Evolutionary conservation across 2,888 invertebrate genomes (phyloP), one percentile per base, ranked within the genome.

Genomic region (Papilio protenor): DNA sequence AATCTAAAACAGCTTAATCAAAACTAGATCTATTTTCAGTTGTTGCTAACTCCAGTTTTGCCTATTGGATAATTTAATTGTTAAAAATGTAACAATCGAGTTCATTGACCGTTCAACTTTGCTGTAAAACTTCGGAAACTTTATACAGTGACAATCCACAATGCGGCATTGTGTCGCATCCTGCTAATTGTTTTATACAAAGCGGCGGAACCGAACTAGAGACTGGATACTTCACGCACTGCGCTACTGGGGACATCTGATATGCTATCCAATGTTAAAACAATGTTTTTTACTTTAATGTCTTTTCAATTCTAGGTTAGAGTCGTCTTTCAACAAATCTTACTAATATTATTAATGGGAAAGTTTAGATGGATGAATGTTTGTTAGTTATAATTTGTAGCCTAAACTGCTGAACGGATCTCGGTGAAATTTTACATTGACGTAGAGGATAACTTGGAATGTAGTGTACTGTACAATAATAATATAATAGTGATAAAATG

Each of bases 141-240:
- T n/a, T 6, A 45, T 69, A 64, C 16, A 33, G 27, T 33, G 33
- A 66, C 77, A 66, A 47, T 21, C 59, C 75, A 79, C 80, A 79
- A 81, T 80, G 79, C 80, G 70, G 81, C 79, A 83, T 83, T 82
- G 84, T 84, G 80, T 79, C 71, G 71, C 82, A 81, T 85, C 84
- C 84, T 83, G 84, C 21, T 64, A 73, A 79, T 85, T 85, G 84
- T 85, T 83, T 83, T 79, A 84, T 79, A 77, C 77, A 82, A 82
- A 73, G 81, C 80, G 79, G 81, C 83, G 83, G 82, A 82, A 74
- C 49, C 59, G 73, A 69, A 78, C 75, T 49, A 45, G 12, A 18
- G 73, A 77, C 73, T 69, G 40, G 45, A 45, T 69, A 33, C 45
- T 40, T 40, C 45, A 69, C 66, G 40, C 66, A 45, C 66, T 69